phyloP scores from a whole-genome alignment of 2,888 invertebrate species.

The Anorthoa munda region DNA sequence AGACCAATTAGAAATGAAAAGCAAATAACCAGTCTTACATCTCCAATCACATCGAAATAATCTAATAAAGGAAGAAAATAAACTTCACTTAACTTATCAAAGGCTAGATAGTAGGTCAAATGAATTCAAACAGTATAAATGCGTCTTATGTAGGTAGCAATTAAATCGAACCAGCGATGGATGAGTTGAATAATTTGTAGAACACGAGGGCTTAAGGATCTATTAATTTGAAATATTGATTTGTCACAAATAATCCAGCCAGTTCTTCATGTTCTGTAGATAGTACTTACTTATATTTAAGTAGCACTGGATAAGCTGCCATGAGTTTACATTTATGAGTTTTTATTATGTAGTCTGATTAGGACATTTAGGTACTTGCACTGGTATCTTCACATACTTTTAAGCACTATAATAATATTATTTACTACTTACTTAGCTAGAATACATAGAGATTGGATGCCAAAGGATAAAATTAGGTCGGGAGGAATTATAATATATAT shows the following conservation, averaged over 20 bases:
- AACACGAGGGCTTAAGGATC: neutral
- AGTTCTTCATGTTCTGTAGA: neutral
- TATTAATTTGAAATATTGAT: neutral
- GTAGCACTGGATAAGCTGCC: neutral
- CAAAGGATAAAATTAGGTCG: neutral
- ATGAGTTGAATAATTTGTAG: conserved; percentile 20
- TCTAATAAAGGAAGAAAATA: conserved; percentile 5
- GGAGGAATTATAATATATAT: neutral
- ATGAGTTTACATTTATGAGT: too few species aligned
- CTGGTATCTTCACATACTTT: neutral
- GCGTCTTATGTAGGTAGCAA: conserved; percentile 10
- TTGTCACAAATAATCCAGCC: neutral
- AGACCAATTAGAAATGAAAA: neutral
- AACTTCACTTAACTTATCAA: conserved; percentile 18
- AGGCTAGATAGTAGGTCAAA: neutral
- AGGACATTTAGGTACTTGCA: too few species aligned
- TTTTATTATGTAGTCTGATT: neutral
- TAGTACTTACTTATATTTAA: neutral
- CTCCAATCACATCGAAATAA: neutral
- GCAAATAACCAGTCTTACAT: neutral
- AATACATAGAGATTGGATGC: neutral
- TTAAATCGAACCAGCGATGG: conserved; percentile 39
- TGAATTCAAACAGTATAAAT: conserved; percentile 8
- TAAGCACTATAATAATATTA: neutral
- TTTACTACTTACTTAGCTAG: neutral